phyloP scores from a whole-genome alignment of 2,888 invertebrate species.

The Synanthedon vespiformis region DNA sequence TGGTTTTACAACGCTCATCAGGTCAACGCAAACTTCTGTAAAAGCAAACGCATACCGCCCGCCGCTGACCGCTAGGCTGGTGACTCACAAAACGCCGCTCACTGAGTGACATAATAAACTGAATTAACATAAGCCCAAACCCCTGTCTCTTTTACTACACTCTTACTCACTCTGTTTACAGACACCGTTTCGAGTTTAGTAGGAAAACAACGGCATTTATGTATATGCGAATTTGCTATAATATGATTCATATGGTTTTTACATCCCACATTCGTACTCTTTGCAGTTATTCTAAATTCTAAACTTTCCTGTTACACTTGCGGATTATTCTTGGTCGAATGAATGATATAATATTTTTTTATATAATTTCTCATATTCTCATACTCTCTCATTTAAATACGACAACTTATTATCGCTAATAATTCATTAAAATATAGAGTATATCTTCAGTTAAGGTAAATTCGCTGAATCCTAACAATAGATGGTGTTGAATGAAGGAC shows the following conservation, averaged over 20 bases:
- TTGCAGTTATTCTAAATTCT: too few relatives aligned
- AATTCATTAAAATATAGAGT: too few relatives aligned
- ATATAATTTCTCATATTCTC: too few relatives aligned
- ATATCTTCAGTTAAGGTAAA: too few relatives aligned
- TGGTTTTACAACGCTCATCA: not conserved
- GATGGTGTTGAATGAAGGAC: too few relatives aligned
- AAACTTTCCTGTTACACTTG: too few relatives aligned
- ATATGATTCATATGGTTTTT: not conserved
- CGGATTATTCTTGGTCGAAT: too few relatives aligned
- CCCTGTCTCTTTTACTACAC: conserved; percentile 45
- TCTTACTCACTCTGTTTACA: conserved; percentile 16
- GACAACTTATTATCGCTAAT: too few relatives aligned
- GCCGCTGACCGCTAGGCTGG: conserved; percentile 6
- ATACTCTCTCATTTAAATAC: too few relatives aligned
- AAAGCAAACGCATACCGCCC: not conserved
- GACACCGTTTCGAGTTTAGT: conserved; percentile 3
- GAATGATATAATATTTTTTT: too few relatives aligned
- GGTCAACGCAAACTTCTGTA: not conserved
- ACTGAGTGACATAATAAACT: conserved; percentile 60
- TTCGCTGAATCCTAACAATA: too few relatives aligned
- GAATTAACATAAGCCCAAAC: conserved; percentile 58
- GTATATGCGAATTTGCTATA: not conserved
- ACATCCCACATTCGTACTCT: not conserved
- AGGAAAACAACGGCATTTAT: conserved; percentile 2
- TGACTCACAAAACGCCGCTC: conserved; percentile 57